Conservation (phyloP, 2,113 vertebrate species). For the Tautogolabrus adspersus region DNA sequence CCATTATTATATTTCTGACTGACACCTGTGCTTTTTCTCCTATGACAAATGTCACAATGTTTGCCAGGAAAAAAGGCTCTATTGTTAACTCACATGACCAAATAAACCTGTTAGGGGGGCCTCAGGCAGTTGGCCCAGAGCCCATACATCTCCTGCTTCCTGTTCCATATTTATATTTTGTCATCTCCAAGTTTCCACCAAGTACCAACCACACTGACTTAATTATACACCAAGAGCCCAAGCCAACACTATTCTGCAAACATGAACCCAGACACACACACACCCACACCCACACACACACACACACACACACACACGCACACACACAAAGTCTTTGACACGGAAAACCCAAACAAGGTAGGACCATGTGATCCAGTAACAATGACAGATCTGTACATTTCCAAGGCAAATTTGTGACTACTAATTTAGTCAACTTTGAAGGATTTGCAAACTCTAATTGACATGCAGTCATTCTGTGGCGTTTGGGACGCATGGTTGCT, state of each 20-base stretch:
- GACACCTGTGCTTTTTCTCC: background rate
- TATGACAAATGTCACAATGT: slow-evolving; percentile 3
- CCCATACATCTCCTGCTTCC: background rate
- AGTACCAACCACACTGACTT: background rate
- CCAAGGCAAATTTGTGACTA: background rate
- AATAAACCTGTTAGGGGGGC: background rate
- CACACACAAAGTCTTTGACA: too few species aligned
- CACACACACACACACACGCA: too few species aligned
- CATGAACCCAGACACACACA: background rate
- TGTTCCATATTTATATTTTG: background rate
- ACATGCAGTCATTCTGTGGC: background rate
- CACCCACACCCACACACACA: too few species aligned
- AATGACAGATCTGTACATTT: background rate
- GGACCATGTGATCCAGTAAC: background rate
- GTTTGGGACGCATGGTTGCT: background rate
- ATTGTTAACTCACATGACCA: background rate
- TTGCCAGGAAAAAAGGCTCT: background rate
- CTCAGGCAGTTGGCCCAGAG: background rate
- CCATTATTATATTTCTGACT: background rate
- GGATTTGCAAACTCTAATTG: background rate
- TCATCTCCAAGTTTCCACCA: background rate
- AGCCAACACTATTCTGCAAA: background rate
- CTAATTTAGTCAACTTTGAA: background rate
- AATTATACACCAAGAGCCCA: background rate
- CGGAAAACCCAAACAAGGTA: too few species aligned